Evolutionary conservation across 2,888 invertebrate species (phyloP).

Genomic region (Ormyrus thymus): DNA sequence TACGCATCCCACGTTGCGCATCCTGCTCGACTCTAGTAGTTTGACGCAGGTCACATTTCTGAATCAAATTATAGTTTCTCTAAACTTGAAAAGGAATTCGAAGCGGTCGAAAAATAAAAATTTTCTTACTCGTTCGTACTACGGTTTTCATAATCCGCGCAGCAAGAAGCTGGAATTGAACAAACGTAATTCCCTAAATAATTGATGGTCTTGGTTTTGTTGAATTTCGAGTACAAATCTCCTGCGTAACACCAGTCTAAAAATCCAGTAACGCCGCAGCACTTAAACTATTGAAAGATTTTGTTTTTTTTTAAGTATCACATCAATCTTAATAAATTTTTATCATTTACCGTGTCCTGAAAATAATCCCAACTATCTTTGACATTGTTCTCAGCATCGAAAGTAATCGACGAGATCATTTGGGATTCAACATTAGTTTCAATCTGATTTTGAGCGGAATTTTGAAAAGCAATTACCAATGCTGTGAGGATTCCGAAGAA

Average conservation of each 20-base stretch:
- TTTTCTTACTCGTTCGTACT: background rate
- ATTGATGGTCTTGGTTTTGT: background rate
- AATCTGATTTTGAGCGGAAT: slow-evolving; percentile 16
- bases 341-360: slow-evolving; percentile 39
- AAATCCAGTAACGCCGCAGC: slow-evolving; percentile 53
- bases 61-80: background rate
- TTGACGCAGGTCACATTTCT: slow-evolving; percentile 29
- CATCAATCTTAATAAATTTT: background rate
- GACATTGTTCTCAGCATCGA: background rate
- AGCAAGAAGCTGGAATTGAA: slow-evolving; percentile 49
- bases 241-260: slow-evolving; percentile 48
- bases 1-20: slow-evolving; percentile 34
- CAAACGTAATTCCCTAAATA: slow-evolving; percentile 47
- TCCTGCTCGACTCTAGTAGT: slow-evolving; percentile 6
- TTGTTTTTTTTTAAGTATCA: no score
- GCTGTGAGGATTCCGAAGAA: slow-evolving; percentile 3
- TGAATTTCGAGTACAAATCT: slow-evolving; percentile 10
- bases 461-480: slow-evolving; percentile 22
- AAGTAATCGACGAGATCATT: slow-evolving; percentile 1
- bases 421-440: slow-evolving; percentile 34
- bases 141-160: slow-evolving; percentile 11
- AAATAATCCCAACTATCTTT: slow-evolving; percentile 48
- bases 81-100: no score
- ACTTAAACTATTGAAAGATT: slow-evolving; percentile 47
- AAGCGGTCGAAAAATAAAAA: background rate